phyloP scores from a whole-genome alignment of 2,888 invertebrate genomes.

The Himalopsyche japonica region DNA sequence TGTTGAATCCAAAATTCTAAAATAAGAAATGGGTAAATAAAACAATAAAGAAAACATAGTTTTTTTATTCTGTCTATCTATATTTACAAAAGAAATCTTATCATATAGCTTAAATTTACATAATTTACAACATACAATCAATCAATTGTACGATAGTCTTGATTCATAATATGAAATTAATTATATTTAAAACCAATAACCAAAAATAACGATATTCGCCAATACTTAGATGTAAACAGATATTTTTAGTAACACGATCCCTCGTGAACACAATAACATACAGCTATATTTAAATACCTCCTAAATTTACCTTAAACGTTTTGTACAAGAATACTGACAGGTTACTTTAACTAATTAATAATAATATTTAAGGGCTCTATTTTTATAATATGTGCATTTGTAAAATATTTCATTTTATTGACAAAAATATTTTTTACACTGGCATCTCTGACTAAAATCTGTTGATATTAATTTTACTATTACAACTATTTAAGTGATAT shows the following conservation, averaged over 20 bases:
- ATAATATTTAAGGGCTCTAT: background rate
- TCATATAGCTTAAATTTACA: background rate
- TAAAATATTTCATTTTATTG: background rate
- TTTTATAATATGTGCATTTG: background rate
- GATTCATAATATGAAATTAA: background rate
- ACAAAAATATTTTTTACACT: background rate
- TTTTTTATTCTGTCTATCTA: background rate
- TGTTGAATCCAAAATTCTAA: no score
- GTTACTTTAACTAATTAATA: background rate
- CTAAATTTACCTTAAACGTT: background rate
- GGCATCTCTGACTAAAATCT: background rate
- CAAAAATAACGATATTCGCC: background rate
- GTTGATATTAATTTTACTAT: background rate
- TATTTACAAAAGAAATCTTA: slow-evolving; percentile 4
- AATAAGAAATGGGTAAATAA: background rate
- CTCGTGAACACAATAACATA: background rate
- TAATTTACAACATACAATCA: background rate
- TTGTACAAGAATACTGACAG: slow-evolving; percentile 4
- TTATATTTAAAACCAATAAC: background rate
- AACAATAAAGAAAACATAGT: background rate
- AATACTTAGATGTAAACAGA: background rate
- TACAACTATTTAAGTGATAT: background rate
- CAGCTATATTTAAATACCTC: background rate
- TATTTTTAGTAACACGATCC: background rate
- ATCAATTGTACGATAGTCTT: background rate